Conservation (phyloP, 2,797 vertebrate species). For the Sebastes vulpes region DNA sequence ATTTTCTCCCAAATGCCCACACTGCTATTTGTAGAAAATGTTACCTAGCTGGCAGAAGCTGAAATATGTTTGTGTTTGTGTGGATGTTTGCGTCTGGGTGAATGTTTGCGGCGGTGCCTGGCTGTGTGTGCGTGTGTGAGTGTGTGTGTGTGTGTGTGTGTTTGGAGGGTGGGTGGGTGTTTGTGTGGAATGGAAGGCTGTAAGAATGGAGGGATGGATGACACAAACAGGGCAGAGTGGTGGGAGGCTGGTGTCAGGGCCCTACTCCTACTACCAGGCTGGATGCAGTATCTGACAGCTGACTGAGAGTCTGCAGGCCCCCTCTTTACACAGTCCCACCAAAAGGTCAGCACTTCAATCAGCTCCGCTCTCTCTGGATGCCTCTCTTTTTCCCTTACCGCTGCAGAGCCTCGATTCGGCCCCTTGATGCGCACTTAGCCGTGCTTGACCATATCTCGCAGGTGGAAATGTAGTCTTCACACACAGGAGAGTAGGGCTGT, state of each 20-base stretch:
- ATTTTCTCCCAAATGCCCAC: conserved; percentile 83
- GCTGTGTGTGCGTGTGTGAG: conserved; percentile 36
- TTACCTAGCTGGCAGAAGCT: conserved; percentile 77
- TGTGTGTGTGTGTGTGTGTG: conserved; percentile 21
- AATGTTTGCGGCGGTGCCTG: conserved; percentile 51
- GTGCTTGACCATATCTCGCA: conserved; percentile 66
- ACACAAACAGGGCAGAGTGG: conserved; percentile 80
- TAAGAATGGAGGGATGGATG: conserved; percentile 79
- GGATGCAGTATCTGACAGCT: conserved; percentile 87
- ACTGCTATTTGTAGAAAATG: conserved; percentile 83
- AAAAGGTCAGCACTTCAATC: conserved; percentile 84
- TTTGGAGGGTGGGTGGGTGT: conserved; percentile 72
- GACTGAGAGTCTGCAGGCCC: conserved; percentile 84
- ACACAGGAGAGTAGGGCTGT: background rate
- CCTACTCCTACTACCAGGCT: conserved; percentile 84
- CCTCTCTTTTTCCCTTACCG: conserved; percentile 52
- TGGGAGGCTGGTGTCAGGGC: conserved; percentile 82
- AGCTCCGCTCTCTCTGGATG: conserved; percentile 68
- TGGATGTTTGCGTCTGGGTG: conserved; percentile 70
- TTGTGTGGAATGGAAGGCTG: conserved; percentile 73
- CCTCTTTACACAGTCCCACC: conserved; percentile 76
- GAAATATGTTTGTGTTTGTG: conserved; percentile 76
- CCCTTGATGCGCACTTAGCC: conserved; percentile 68
- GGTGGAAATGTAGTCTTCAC: conserved; percentile 49
- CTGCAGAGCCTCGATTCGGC: conserved; percentile 30